Evolutionary conservation across 2,113 vertebrate genomes (phyloP), one percentile per base, ranked within the genome.

Genomic region (Eublepharis macularius): DNA sequence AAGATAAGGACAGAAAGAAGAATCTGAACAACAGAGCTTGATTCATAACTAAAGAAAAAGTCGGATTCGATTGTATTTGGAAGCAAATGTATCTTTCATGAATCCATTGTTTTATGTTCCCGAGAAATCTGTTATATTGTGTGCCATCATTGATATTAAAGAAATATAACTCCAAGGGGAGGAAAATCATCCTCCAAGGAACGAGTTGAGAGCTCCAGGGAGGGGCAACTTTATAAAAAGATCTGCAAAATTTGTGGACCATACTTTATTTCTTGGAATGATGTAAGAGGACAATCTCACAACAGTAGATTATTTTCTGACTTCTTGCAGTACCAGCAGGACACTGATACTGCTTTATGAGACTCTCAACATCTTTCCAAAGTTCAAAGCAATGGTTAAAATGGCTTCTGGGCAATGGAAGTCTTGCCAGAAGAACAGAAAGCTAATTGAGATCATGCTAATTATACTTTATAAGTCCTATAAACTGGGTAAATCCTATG

Each of bases 231-330:
- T 93, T 45, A 81, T 60, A 70, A 83, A 87, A 87, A 7, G 2
- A 63, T 54, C 80, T 88, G 34, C 74, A 69, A 21, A 3, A 57
- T 93, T 84, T 86, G 51, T 2, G 43, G 86, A 54, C 21, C 2
- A 0, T 68, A 49, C 8, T 84, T 1, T 4, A 17, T 24, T 12
- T 39, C 73, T 83, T 76, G 76, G 47, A 85, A 88, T 90, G 47
- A 45, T 0, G 2, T 47, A 74, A 87, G 73, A 83, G 49, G 83
- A 47, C 19, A 86, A 51, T 89, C 77, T 69, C 72, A 86, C 83
- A 91, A 82, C 51, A 51, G 7, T 17, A 5, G 7, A 1, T 3
- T 54, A 36, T 76, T 51, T 84, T 87, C 51, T 66, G 90, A 90
- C 80, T 3, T 60, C 63, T 36, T 13, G 4, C 82, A 51, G 9